Evolutionary conservation across 2,797 vertebrate genomes (phyloP).

Genomic region (Adelosebastes latens): DNA sequence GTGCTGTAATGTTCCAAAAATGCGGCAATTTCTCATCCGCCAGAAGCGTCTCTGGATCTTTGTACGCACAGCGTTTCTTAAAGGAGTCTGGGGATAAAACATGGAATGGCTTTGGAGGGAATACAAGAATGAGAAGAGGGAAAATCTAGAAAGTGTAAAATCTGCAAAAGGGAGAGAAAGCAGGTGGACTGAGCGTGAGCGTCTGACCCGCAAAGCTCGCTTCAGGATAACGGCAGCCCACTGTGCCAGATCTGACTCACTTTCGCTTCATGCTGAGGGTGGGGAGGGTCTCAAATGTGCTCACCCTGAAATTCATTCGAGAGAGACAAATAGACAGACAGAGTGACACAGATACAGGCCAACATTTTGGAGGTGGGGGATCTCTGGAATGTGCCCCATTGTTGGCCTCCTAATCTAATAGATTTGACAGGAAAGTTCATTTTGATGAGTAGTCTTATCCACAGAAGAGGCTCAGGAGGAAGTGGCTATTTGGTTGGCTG

Average conservation of each 20-base stretch:
- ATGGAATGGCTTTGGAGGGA: conserved; percentile 43
- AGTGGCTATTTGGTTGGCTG: conserved; percentile 45
- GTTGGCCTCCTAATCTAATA: conserved; percentile 36
- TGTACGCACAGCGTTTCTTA: not conserved
- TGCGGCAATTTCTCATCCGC: conserved; percentile 23
- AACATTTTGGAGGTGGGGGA: not conserved
- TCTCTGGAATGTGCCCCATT: conserved; percentile 8
- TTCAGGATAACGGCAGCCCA: conserved; percentile 10
- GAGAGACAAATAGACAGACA: not conserved
- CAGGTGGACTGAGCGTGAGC: conserved; percentile 45
- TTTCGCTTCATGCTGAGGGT: conserved; percentile 9
- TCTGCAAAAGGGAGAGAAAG: conserved; percentile 30
- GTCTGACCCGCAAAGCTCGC: conserved; percentile 45
- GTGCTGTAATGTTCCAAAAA: conserved; percentile 32
- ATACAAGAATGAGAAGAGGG: conserved; percentile 35
- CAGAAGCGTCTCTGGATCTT: conserved; percentile 37
- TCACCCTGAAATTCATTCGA: not conserved
- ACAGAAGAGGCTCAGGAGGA: conserved; percentile 29
- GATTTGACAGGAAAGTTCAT: conserved; percentile 44
- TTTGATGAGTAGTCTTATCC: conserved; percentile 47
- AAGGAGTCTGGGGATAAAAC: conserved; percentile 48
- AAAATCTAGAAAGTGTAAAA: conserved; percentile 55
- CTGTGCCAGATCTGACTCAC: conserved; percentile 37
- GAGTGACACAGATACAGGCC: not conserved
- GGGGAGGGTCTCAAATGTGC: conserved; percentile 3